Base-by-base conservation (phyloP, 2,888 invertebrate genomes). In the Eristalis tenax region DNA sequence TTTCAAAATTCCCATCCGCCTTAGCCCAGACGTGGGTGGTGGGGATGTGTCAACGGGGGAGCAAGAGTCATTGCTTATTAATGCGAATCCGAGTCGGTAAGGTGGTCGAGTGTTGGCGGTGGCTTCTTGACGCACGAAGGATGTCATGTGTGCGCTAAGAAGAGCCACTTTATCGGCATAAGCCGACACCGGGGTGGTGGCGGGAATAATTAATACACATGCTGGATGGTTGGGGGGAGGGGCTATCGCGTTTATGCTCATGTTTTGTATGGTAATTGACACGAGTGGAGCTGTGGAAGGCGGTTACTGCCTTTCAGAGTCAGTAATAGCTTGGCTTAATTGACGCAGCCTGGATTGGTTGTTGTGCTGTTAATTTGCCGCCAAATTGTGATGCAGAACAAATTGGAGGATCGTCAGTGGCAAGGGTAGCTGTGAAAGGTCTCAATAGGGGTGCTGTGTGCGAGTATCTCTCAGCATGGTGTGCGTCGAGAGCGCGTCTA, bases 201-300 rank as follows among this genome's bases (percentile, higher is more conserved):
- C 18, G 13, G 13, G 23, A 40, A 40, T 81, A 81, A 81, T 75
- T 75, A 69, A 69, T 75, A 70, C 69, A 69, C 57, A 64, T 4
- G 43, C 38, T 32, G 65, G 69, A 13, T 38, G 43, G 32, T 8
- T 32, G 32, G 32, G 69, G 64, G 69, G 75, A 57, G 69, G 40
- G 26, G 56, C 8, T 10, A 28, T 18, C 50, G 63, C 43, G 68
- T 68, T 80, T 38, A 68, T 69, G n/a, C 26, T 50, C 40, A 66
- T 69, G 40, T 40, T 22, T 32, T 40, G 50, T 70, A 59, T 13
- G 38, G 65, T 81, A 76, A 75, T 81, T 81, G 75, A 64, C 57
- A 70, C 57, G 40, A 59, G 38, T 35, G 43, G 40, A 8, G 73
- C 57, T 73, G 57, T 22, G 73, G 68, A 26, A 11, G 50, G 64